phyloP scores from a whole-genome alignment of 2,888 invertebrate species.

The Eupithecia insigniata region DNA sequence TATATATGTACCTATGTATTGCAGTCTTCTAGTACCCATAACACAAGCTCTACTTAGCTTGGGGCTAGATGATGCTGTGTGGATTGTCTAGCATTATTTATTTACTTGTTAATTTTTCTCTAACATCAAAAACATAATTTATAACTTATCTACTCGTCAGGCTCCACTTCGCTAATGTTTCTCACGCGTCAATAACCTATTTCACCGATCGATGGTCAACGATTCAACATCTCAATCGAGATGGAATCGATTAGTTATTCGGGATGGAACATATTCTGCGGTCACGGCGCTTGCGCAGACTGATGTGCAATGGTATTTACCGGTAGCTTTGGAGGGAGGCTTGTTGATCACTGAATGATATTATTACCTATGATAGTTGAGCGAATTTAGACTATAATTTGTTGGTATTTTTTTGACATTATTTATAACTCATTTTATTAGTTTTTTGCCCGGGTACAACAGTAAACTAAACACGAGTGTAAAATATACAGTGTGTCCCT shows the following conservation, averaged over 20 bases:
- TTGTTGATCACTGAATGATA: background rate
- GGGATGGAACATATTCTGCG: constrained; percentile 53
- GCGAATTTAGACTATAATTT: background rate
- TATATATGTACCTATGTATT: too few relatives aligned
- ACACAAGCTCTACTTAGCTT: too few relatives aligned
- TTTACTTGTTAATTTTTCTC: too few relatives aligned
- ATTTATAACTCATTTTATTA: too few relatives aligned
- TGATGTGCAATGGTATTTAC: constrained; percentile 58
- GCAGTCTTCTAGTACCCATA: too few relatives aligned
- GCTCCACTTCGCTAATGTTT: background rate
- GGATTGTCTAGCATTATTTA: too few relatives aligned
- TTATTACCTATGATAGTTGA: background rate
- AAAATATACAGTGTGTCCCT: too few relatives aligned
- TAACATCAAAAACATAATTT: too few relatives aligned
- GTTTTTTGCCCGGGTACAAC: too few relatives aligned
- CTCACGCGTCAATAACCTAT: constrained; percentile 12
- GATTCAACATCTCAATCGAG: constrained; percentile 49
- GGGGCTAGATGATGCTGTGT: too few relatives aligned
- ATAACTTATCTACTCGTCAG: background rate
- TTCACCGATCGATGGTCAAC: background rate
- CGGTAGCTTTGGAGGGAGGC: constrained; percentile 52
- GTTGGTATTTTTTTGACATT: too few relatives aligned
- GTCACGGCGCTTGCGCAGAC: constrained; percentile 54
- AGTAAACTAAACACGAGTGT: too few relatives aligned
- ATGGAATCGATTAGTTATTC: constrained; percentile 66